Conservation (phyloP, 2,113 vertebrate genomes). For the Ammodytes marinus region DNA sequence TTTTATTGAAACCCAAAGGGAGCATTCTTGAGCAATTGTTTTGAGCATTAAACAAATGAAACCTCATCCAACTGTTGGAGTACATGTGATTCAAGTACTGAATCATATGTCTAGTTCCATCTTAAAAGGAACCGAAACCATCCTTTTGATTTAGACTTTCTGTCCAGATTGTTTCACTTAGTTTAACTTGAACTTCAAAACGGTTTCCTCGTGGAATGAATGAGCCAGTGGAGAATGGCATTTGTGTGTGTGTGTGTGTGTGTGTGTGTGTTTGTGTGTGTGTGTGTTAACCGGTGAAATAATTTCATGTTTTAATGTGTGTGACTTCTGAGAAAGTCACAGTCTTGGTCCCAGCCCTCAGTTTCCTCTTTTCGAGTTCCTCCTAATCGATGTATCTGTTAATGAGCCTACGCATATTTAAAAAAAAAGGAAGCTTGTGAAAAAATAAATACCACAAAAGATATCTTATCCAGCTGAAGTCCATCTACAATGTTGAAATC, state of each 20-base stretch:
- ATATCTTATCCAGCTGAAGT: not conserved
- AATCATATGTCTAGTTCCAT: not conserved
- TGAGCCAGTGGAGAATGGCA: not conserved
- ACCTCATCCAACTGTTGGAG: too few relatives aligned
- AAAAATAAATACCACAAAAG: constrained; percentile 19
- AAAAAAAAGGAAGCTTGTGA: not conserved
- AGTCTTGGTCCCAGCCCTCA: constrained; percentile 4
- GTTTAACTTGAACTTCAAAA: constrained; percentile 18
- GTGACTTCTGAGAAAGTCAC: constrained; percentile 22
- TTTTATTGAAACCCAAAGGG: not conserved
- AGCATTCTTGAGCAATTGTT: not conserved
- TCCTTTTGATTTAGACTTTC: not conserved
- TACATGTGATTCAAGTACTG: not conserved
- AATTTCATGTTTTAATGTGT: not conserved
- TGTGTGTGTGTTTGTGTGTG: constrained; percentile 36
- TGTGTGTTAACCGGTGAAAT: constrained; percentile 3
- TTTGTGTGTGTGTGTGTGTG: constrained; percentile 23
- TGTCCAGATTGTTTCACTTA: not conserved
- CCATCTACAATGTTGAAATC: not conserved
- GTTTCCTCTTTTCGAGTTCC: constrained; percentile 60
- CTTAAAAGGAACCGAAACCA: not conserved
- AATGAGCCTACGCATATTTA: not conserved
- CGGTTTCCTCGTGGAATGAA: not conserved
- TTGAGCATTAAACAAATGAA: not conserved
- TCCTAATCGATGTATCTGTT: constrained; percentile 15